Percentiles rank a stretch among this genome's conserved stretches.
phyloP scores from a whole-genome alignment of 1,140 invertebrate species.

The Neodiprion virginianus region DNA sequence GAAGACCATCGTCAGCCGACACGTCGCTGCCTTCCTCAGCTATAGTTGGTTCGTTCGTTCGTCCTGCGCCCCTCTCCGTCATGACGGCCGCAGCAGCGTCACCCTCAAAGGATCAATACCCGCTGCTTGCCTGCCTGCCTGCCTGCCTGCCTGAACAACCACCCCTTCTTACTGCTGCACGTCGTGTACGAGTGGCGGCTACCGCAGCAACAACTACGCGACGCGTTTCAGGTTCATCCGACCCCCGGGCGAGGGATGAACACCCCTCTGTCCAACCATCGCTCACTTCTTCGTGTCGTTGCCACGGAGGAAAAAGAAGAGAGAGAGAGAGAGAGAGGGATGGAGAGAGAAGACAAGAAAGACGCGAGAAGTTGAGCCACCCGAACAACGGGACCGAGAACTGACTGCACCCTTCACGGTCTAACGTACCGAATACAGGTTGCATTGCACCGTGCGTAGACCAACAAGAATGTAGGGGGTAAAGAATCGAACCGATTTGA shows the following conservation, averaged over 20 bases:
- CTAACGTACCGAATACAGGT: too few species aligned
- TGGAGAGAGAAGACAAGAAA: slow-evolving; percentile 6
- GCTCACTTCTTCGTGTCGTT: too few species aligned
- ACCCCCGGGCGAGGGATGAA: too few species aligned
- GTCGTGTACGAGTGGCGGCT: not conserved
- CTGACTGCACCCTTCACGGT: too few species aligned
- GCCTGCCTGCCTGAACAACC: not conserved
- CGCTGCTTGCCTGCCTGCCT: not conserved
- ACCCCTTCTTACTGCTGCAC: not conserved
- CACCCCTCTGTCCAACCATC: not conserved
- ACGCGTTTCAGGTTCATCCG: too few species aligned
- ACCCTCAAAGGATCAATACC: slow-evolving; percentile 6
- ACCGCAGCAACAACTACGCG: too few species aligned
- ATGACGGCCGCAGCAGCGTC: not conserved
- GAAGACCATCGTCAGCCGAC: too few species aligned
- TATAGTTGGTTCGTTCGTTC: not conserved
- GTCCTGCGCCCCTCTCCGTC: not conserved
- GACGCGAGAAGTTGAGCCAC: slow-evolving; percentile 12
- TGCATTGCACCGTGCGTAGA: too few species aligned
- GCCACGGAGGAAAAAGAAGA: not conserved
- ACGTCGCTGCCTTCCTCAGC: not conserved
- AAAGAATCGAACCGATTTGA: too few species aligned
- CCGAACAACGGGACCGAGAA: not conserved
- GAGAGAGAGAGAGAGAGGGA: slow-evolving; percentile 24
- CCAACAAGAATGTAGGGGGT: too few species aligned